These are phyloP conservation scores for Charaxes varanes DNA, from an alignment of 1,140 invertebrate species.

Conservation along the genomic window DNA sequence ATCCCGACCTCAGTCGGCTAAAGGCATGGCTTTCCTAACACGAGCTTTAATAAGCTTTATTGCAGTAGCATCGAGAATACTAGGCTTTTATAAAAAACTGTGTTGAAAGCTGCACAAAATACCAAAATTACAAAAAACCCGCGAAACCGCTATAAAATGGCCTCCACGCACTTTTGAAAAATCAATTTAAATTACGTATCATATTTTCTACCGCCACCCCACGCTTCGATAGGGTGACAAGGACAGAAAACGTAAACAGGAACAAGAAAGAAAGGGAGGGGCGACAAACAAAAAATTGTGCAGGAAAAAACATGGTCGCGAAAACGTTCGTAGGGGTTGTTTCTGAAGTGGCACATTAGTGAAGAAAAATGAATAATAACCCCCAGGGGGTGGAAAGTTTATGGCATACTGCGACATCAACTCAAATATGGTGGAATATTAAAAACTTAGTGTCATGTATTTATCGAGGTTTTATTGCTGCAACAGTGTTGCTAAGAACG, in stretches of 20 bases:
- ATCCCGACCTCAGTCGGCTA: too few relatives aligned
- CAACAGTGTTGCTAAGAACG: too few relatives aligned
- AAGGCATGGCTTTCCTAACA: too few relatives aligned
- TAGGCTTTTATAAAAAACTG: too few relatives aligned
- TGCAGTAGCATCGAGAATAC: too few relatives aligned
- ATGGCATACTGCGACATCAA: slow-evolving; percentile 36
- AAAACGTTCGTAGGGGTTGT: slow-evolving; percentile 56
- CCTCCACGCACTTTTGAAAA: slow-evolving; percentile 59
- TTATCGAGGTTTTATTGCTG: too few relatives aligned
- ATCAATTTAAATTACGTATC: slow-evolving; percentile 70
- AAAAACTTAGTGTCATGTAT: slow-evolving; percentile 11
- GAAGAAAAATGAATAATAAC: slow-evolving; percentile 67
- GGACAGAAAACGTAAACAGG: slow-evolving; percentile 18
- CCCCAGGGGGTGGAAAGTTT: slow-evolving; percentile 37
- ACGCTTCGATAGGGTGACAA: slow-evolving; percentile 40
- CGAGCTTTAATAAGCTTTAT: too few relatives aligned
- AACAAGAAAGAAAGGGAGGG: slow-evolving; percentile 26
- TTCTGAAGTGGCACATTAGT: slow-evolving; percentile 62
- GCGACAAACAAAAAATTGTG: slow-evolving; percentile 56
- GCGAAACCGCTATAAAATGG: slow-evolving; percentile 41
- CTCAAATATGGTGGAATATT: slow-evolving; percentile 14
- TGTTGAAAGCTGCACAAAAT: too few relatives aligned
- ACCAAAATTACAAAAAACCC: too few relatives aligned
- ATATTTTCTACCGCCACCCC: slow-evolving; percentile 62
- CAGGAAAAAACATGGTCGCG: slow-evolving; percentile 65